Evolutionary conservation across 2,113 vertebrate genomes (phyloP).

Genomic region (Patagioenas fasciata): DNA sequence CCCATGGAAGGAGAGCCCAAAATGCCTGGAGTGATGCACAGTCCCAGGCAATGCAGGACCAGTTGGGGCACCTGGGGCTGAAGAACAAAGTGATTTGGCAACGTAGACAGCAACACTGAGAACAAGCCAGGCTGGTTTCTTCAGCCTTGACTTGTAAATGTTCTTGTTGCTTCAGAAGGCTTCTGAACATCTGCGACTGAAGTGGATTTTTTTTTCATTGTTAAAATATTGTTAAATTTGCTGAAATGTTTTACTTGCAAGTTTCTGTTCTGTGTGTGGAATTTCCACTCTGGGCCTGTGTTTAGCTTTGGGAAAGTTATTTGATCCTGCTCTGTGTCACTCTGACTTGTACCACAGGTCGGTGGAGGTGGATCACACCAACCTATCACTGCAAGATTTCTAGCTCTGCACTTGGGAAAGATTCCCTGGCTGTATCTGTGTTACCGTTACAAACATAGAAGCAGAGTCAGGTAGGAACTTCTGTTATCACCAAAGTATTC

Average conservation of each 20-base stretch:
- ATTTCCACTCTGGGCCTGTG: neutral
- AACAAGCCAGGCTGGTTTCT: neutral
- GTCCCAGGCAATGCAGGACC: neutral
- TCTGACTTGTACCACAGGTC: neutral
- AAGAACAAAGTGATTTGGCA: neutral
- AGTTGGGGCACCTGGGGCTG: neutral
- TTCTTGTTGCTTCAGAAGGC: neutral
- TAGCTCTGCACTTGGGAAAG: neutral
- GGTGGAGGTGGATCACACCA: neutral
- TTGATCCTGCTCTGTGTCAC: neutral
- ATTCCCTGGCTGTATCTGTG: neutral
- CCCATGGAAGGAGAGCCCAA: neutral
- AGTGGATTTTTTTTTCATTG: neutral
- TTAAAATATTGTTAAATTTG: neutral
- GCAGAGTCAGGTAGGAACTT: neutral
- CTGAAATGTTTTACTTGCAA: neutral
- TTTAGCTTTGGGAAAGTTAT: neutral
- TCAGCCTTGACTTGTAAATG: neutral
- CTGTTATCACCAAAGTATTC: neutral
- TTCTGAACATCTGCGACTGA: neutral
- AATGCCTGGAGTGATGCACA: neutral
- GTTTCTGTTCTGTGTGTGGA: neutral
- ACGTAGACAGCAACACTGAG: neutral
- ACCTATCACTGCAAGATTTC: rapidly evolving
- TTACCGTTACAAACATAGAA: rapidly evolving